Base-by-base conservation (phyloP, 2,113 vertebrate genomes). In the Ornithorhynchus anatinus region DNA sequence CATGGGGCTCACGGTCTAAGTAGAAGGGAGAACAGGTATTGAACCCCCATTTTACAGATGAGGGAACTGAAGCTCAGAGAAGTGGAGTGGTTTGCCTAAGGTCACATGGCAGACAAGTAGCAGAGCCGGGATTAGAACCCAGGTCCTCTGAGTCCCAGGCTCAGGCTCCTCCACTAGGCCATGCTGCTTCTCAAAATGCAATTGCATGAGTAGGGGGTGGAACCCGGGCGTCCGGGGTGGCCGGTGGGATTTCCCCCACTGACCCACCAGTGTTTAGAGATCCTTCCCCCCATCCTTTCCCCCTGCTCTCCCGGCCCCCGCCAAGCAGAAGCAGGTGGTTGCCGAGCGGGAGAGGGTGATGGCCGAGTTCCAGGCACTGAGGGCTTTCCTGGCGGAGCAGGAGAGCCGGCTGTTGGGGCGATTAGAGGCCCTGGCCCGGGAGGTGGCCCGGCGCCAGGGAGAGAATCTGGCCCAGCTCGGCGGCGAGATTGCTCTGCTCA, bases 381-480 rank as follows among this genome's bases (percentile, higher is more conserved):
- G 82, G 47, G 89, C 84, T 59, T 94, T 94, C 59, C 81, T 94
- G 10, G 86, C 79, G 0, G 90, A 92, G 2, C 92, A 95, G 82
- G 89, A 93, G 72, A 81, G 87, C 1, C 4, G 84, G 7, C 88
- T 94, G 2, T 61, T 92, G 65, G 84, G 87, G 1, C 90, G 85
- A 10, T 89, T 95, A 40, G 91, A 93, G 35, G 84, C 88, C 75
- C 84, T 92, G 66, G 89, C 92, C 72, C 77, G 84, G 53, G 88
- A 54, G 50, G 79, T 93, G 6, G 65, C 84, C 7, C 77, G 35
- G 75, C 85, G 89, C 54, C 91, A 92, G 82, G 89, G 91, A 0
- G 91, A 92, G 66, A 94, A 94, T 84, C 77, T 94, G 82, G 80
- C 80, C 0, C 85, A 89, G 23, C 84, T 94, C 8, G 89, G 83